Evolutionary conservation across 2,888 invertebrate species (phyloP), one percentile per base, ranked within the genome.

Genomic region (Sesia apiformis): DNA sequence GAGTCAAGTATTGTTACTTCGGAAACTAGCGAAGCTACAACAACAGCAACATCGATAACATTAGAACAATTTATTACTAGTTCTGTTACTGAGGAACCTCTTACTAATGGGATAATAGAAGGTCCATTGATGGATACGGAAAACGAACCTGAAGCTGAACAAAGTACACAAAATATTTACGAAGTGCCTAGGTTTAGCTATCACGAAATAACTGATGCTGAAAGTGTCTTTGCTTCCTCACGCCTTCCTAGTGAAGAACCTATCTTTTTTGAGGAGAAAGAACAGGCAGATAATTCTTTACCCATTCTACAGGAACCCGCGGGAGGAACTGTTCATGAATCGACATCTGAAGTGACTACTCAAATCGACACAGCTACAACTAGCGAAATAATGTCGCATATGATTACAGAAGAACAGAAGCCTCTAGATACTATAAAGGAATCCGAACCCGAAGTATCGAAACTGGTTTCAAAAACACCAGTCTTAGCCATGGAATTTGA

Each of bases 121-220:
- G 50, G 50, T 38, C 50, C 50, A 38, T 50, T 50, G 23, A 38
- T 50, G 39, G 50, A 50, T 50, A 5, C 23, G 8, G 49, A 52
- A 40, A 5, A 4, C n/a, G 38, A 52, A 38, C 7, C 52, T 7
- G 43, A 40, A 43, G 23, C 40, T 3, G 46, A 52, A 54, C 39
- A 42, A 42, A 39, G 38, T 38, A 38, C 50, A 7, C 52, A 56
- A 49, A 53, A 49, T 8, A 57, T 73, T 50, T 67, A 66, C 41
- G 78, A 80, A 64, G 57, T 68, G 4, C 75, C 76, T 42, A 64
- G 65, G 49, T 76, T 65, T 58, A 76, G 54, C 57, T 80, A 81
- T 59, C 64, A 74, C 40, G 80, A 81, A 56, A 51, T 80, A 39
- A 62, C 50, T 54, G 80, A 81, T 58, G 81, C 78, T 57, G 81